Percentiles rank a stretch among this genome's conserved stretches.
phyloP scores from a whole-genome alignment of 1,140 invertebrate species.

The Meteorus sp. region DNA sequence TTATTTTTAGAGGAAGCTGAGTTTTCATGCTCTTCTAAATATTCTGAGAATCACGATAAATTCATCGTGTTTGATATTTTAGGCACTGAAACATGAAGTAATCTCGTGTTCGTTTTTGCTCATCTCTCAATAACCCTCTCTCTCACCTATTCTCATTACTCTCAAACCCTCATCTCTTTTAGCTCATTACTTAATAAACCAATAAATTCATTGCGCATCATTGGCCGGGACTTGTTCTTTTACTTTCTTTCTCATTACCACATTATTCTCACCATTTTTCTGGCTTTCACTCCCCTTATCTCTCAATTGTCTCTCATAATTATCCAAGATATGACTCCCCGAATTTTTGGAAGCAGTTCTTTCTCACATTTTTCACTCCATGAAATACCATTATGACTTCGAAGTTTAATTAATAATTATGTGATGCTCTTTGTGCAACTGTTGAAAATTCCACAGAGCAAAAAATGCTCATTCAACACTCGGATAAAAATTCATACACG shows the following conservation, averaged over 20 bases:
- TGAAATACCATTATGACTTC: neutral
- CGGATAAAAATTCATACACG: too few relatives aligned
- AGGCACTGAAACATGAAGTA: slow-evolving; percentile 41
- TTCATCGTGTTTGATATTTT: slow-evolving; percentile 28
- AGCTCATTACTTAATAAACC: too few relatives aligned
- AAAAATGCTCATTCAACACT: too few relatives aligned
- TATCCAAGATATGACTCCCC: slow-evolving; percentile 2
- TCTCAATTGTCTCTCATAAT: neutral
- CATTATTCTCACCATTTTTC: too few relatives aligned
- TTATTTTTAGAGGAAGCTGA: slow-evolving; percentile 24
- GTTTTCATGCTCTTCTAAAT: slow-evolving; percentile 15
- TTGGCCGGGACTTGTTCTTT: neutral
- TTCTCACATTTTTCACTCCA: neutral
- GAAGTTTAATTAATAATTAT: neutral
- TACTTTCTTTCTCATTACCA: slow-evolving; percentile 5
- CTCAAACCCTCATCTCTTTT: neutral
- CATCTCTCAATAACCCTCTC: slow-evolving; percentile 10
- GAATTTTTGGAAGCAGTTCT: slow-evolving; percentile 7
- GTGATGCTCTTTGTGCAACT: too few relatives aligned
- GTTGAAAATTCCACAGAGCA: too few relatives aligned
- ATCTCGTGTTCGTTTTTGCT: slow-evolving; percentile 9
- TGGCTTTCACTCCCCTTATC: neutral
- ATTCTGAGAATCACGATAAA: slow-evolving; percentile 3
- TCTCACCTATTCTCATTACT: slow-evolving; percentile 1
- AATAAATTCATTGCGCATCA: neutral